A percentile compares a stretch with the other conserved stretches of the same genome.
phyloP scores from a whole-genome alignment of 2,797 vertebrate genomes.

The Anabas testudineus region DNA sequence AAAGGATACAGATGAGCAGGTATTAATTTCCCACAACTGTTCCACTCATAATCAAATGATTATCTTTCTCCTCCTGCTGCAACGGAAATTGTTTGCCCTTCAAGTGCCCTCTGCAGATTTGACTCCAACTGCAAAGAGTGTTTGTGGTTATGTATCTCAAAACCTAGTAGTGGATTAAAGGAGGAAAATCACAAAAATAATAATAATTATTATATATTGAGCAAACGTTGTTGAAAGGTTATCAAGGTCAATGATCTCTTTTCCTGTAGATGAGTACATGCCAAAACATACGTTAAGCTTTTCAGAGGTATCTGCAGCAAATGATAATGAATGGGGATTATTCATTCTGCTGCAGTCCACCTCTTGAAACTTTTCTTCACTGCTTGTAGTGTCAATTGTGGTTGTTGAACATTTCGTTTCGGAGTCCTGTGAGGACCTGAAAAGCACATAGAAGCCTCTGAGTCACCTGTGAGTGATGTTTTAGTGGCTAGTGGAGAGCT shows the following conservation, averaged over 20 bases:
- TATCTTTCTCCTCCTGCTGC: conserved; percentile 30
- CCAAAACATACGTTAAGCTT: background rate
- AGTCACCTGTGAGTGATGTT: conserved; percentile 47
- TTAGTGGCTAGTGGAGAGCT: conserved; percentile 35
- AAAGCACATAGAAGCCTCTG: conserved; percentile 30
- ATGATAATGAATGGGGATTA: background rate
- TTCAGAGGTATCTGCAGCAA: conserved; percentile 11
- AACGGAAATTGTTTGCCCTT: conserved; percentile 33
- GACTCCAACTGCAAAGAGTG: background rate
- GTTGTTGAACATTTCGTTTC: conserved; percentile 35
- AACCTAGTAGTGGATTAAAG: conserved; percentile 8
- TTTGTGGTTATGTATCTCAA: conserved; percentile 11
- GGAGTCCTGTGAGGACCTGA: conserved; percentile 33
- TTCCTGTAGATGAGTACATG: too few relatives aligned
- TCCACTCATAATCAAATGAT: conserved; percentile 42
- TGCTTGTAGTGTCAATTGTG: conserved; percentile 30
- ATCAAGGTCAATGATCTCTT: background rate
- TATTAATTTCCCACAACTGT: conserved; percentile 55
- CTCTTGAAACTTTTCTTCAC: conserved; percentile 22
- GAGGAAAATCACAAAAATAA: too few relatives aligned
- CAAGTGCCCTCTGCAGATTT: conserved; percentile 14
- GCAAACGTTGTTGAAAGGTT: background rate
- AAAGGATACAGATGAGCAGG: conserved; percentile 65
- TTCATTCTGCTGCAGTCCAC: conserved; percentile 11
- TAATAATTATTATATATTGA: too few relatives aligned